phyloP scores from a whole-genome alignment of 2,113 vertebrate species.

The Blennius ocellaris region DNA sequence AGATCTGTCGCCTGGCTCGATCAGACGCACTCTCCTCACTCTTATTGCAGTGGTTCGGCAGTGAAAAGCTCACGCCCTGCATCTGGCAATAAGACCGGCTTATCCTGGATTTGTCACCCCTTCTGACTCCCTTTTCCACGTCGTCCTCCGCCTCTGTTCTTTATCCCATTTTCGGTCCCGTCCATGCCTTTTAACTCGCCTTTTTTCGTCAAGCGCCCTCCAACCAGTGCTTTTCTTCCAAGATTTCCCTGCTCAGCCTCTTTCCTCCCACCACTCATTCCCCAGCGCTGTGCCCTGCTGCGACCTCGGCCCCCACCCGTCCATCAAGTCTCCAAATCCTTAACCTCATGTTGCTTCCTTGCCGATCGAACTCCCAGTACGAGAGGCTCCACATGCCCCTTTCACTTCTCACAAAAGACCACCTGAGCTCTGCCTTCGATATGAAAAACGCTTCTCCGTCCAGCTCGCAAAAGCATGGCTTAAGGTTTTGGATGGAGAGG shows the following conservation, averaged over 20 bases:
- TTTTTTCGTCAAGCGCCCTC: slow-evolving; percentile 9
- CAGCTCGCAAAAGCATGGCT: slow-evolving; percentile 8
- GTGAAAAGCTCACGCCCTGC: slow-evolving; percentile 24
- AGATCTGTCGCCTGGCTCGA: background rate
- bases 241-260: background rate
- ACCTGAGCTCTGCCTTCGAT: background rate
- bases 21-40: background rate
- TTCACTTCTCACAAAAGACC: slow-evolving; percentile 3
- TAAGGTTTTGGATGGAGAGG: slow-evolving; percentile 6
- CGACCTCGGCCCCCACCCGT: slow-evolving; percentile 27
- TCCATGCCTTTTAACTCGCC: slow-evolving; percentile 5
- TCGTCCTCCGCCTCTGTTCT: slow-evolving; percentile 1
- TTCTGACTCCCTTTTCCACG: slow-evolving; percentile 16
- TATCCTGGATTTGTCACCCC: slow-evolving; percentile 70
- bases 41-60: slow-evolving; percentile 24
- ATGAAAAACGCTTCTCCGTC: background rate
- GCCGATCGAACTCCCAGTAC: slow-evolving; percentile 6
- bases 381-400: background rate
- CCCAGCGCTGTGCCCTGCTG: background rate
- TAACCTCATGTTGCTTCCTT: slow-evolving; percentile 23
- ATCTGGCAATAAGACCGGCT: slow-evolving; percentile 43
- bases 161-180: background rate
- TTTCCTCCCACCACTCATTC: background rate
- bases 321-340: slow-evolving; percentile 32
- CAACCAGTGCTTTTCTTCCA: background rate